phyloP scores from a whole-genome alignment of 1,140 invertebrate genomes.

The Lineus longissimus region DNA sequence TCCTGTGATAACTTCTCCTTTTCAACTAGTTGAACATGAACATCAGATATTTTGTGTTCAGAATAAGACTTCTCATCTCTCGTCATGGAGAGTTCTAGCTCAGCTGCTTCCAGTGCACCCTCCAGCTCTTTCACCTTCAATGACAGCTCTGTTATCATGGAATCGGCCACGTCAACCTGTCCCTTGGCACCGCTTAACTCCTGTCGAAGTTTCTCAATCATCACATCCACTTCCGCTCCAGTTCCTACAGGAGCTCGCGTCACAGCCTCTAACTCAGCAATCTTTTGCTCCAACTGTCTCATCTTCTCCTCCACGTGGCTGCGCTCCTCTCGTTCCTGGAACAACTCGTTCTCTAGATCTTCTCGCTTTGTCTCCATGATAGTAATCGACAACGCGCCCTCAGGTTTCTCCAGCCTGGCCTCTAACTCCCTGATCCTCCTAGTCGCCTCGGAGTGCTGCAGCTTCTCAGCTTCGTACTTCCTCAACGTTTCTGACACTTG shows the following conservation, averaged over 20 bases:
- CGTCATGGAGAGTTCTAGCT: not conserved
- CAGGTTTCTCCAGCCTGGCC: not conserved
- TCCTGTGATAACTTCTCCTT: too few species aligned
- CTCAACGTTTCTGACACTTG: too few species aligned
- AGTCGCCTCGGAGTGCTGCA: not conserved
- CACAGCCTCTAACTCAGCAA: not conserved
- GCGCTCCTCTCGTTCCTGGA: not conserved
- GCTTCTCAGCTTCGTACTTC: not conserved
- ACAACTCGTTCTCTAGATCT: not conserved
- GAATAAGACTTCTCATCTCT: too few species aligned
- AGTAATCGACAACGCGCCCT: too few species aligned
- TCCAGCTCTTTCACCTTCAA: not conserved
- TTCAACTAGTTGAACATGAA: too few species aligned
- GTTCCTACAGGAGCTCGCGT: not conserved
- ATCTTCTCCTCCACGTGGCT: constrained; percentile 1
- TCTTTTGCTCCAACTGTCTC: not conserved
- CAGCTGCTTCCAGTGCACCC: not conserved
- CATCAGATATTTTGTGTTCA: too few species aligned
- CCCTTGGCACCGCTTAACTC: not conserved
- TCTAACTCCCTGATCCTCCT: not conserved
- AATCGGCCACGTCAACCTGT: not conserved
- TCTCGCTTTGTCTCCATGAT: not conserved
- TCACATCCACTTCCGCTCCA: not conserved
- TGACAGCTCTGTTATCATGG: not conserved
- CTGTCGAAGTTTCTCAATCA: not conserved